A percentile compares a stretch with the other conserved stretches of the same genome.
Evolutionary conservation across 2,113 vertebrate species (phyloP).

Genomic region (Acrocephalus kingi): DNA sequence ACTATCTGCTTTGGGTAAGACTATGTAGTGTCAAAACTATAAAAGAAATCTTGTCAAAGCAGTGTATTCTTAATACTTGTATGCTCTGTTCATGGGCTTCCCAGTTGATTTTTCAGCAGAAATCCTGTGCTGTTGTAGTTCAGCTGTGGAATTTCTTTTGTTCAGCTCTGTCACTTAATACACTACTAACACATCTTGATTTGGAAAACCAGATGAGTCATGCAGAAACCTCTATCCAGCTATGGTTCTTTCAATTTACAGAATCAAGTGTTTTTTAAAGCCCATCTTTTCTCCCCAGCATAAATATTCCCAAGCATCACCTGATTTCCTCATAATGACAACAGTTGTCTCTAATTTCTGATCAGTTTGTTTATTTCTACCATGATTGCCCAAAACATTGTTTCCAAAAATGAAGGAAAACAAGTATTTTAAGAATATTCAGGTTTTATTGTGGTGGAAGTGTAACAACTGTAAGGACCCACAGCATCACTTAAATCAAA

Average conservation of each 20-base stretch:
- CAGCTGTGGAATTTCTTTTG: neutral
- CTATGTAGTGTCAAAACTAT: neutral
- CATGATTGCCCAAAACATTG: neutral
- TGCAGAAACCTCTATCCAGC: neutral
- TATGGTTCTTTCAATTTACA: neutral
- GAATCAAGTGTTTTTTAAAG: neutral
- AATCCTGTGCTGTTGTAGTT: neutral
- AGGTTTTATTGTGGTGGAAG: neutral
- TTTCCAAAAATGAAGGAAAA: neutral
- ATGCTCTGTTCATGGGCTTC: neutral
- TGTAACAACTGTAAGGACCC: neutral
- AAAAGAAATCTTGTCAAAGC: neutral
- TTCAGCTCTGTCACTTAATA: neutral
- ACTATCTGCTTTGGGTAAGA: neutral
- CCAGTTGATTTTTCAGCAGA: neutral
- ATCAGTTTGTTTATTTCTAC: neutral
- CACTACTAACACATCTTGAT: neutral
- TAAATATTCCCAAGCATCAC: neutral
- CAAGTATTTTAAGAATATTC: neutral
- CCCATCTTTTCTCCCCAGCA: neutral
- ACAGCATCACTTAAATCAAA: neutral
- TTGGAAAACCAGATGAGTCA: neutral
- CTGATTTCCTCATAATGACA: neutral
- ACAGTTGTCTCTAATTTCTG: neutral
- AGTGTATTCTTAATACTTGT: neutral